phyloP scores from a whole-genome alignment of 2,113 vertebrate genomes.

The Pangasianodon gigas region DNA sequence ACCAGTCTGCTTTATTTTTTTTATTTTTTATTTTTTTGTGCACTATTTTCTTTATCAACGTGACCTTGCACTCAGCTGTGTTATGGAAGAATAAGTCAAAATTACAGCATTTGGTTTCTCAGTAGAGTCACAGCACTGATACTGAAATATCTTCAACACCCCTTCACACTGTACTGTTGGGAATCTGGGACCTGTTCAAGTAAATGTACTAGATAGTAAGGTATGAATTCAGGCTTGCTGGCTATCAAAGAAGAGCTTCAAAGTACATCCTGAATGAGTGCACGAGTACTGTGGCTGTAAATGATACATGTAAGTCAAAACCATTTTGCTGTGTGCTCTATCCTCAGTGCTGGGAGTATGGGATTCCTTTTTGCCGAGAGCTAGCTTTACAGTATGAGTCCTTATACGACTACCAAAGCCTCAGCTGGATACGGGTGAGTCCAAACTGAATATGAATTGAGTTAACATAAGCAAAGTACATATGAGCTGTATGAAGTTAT shows the following conservation, averaged over 20 bases:
- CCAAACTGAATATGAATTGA: not conserved
- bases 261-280: not conserved
- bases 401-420: constrained; percentile 96
- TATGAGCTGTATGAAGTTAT: not conserved
- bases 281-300: not conserved
- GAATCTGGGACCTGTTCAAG: not conserved
- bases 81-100: not conserved
- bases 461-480: not conserved
- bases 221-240: not conserved
- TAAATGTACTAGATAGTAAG: not conserved
- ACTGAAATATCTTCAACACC: not conserved
- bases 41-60: too few relatives aligned
- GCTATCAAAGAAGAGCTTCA: not conserved
- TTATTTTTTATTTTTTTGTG: too few relatives aligned
- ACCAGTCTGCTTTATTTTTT: too few relatives aligned
- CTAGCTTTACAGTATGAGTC: constrained; percentile 93
- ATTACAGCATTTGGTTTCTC: not conserved
- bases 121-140: not conserved
- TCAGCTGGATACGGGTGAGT: constrained; percentile 98
- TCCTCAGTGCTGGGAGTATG: constrained; percentile 94
- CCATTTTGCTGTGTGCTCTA: not conserved
- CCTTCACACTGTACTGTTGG: not conserved
- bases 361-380: constrained; percentile 93
- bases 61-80: not conserved
- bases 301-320: not conserved